Conservation (phyloP, 2,797 vertebrate genomes). For the Characodon lateralis region DNA sequence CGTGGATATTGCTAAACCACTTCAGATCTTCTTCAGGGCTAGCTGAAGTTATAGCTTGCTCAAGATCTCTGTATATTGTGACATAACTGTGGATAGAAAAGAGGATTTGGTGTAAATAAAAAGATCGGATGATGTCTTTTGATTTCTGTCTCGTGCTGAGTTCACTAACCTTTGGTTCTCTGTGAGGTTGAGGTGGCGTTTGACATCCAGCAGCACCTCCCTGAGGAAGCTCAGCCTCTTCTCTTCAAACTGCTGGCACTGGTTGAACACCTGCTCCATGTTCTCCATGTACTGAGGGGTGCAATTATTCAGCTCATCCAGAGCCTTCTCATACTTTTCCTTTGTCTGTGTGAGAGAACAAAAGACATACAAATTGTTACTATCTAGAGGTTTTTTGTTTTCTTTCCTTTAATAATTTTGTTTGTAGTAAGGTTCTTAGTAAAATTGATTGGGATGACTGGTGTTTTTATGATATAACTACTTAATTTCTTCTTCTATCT, state of each 20-base stretch:
- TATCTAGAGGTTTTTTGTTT: neutral
- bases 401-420: neutral
- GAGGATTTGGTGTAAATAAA: neutral
- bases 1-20: constrained; percentile 89
- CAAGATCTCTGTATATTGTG: constrained; percentile 90
- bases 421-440: neutral
- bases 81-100: constrained; percentile 82
- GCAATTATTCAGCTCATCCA: constrained; percentile 91
- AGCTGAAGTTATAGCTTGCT: constrained; percentile 86
- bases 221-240: constrained; percentile 92
- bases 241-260: constrained; percentile 96
- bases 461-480: neutral
- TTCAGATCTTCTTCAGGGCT: constrained; percentile 92
- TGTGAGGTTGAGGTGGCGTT: constrained; percentile 93
- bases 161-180: constrained; percentile 88
- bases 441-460: neutral
- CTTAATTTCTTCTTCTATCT: neutral
- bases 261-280: constrained; percentile 95
- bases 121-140: neutral
- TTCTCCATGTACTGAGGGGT: constrained; percentile 93
- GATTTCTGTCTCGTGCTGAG: fast-evolving
- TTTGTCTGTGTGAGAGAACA: constrained; percentile 80
- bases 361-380: neutral
- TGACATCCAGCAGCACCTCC: constrained; percentile 93
- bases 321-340: constrained; percentile 94